Conservation (phyloP, 2,113 vertebrate species). For the Lasiurus borealis region DNA sequence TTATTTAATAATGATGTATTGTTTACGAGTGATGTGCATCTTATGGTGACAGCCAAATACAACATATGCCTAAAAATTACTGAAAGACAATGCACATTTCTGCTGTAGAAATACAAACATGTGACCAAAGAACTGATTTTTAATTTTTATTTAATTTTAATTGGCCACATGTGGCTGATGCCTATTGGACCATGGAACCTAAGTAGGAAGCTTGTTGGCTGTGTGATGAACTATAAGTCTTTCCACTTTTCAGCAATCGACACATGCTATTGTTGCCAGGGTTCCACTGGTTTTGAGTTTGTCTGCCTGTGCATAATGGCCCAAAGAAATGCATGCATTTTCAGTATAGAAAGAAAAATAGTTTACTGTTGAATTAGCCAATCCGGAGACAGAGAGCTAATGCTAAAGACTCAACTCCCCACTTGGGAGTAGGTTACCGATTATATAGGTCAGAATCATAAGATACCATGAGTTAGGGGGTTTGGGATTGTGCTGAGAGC, state of each 20-base stretch:
- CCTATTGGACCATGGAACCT: not conserved
- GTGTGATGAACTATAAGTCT: not conserved
- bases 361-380: not conserved
- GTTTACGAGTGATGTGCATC: not conserved
- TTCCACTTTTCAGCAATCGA: not conserved
- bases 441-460: not conserved
- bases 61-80: not conserved
- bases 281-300: not conserved
- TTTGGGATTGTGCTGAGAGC: not conserved
- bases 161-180: not conserved
- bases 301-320: not conserved
- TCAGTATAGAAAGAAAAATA: not conserved
- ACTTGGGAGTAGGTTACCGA: not conserved
- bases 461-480: not conserved
- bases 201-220: not conserved
- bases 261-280: not conserved
- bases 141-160: not conserved
- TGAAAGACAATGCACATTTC: not conserved
- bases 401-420: not conserved
- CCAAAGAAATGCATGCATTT: not conserved
- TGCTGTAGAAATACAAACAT: not conserved
- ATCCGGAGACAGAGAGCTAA: not conserved
- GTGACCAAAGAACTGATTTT: not conserved
- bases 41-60: not conserved
- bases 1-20: slow-evolving; percentile 22